phyloP scores from a whole-genome alignment of 2,113 vertebrate species.

The Oceanodroma tethys region DNA sequence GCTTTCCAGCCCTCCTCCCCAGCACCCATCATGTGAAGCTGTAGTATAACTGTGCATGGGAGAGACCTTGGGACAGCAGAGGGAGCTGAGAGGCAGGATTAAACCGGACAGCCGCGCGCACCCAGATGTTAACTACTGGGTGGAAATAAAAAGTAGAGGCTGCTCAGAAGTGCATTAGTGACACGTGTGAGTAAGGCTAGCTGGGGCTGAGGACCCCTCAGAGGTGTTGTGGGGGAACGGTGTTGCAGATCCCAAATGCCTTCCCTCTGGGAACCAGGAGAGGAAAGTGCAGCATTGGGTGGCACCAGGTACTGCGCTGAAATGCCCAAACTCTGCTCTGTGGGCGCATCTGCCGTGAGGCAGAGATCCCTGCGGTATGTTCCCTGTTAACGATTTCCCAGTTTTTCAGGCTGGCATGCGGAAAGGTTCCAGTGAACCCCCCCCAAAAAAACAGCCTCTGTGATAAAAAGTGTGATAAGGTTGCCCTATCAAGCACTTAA shows the following conservation, averaged over 20 bases:
- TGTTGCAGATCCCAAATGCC: not conserved
- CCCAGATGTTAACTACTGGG: not conserved
- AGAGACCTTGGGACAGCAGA: not conserved
- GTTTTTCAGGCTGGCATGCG: not conserved
- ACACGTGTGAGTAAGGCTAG: not conserved
- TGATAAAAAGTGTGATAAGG: not conserved
- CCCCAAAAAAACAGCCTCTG: not conserved
- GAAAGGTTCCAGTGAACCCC: not conserved
- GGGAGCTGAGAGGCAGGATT: not conserved
- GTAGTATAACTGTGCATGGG: rapidly evolving
- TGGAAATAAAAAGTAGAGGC: not conserved
- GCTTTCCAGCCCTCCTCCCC: not conserved
- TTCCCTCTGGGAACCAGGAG: not conserved
- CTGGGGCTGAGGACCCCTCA: rapidly evolving
- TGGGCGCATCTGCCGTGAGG: not conserved
- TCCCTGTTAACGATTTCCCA: not conserved
- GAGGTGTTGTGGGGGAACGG: not conserved
- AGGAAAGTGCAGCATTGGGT: not conserved
- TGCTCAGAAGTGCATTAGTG: not conserved
- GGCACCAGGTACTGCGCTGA: not conserved
- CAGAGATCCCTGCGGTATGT: rapidly evolving
- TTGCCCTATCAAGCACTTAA: not conserved
- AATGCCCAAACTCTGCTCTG: not conserved
- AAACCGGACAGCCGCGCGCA: rapidly evolving
- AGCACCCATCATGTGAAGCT: rapidly evolving